These are phyloP conservation scores for Hylaea fasciaria DNA, from an alignment of 2,888 invertebrate species.

Conservation along the genomic window DNA sequence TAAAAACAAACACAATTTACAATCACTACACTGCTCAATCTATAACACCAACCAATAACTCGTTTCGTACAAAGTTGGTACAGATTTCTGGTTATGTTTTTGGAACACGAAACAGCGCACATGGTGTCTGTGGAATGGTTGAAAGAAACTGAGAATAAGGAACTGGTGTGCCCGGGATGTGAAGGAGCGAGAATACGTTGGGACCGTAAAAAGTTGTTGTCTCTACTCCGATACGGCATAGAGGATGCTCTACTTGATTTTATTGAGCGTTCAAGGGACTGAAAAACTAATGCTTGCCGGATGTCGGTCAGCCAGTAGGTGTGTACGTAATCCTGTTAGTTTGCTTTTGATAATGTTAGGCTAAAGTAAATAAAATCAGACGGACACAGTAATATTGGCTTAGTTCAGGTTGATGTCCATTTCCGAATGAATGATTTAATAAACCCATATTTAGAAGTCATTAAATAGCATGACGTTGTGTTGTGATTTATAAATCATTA, in stretches of 20 bases:
- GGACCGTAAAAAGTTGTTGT: constrained; percentile 77
- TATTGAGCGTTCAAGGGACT: constrained; percentile 37
- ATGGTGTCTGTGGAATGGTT: constrained; percentile 65
- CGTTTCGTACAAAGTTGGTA: background rate
- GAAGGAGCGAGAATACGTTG: constrained; percentile 78
- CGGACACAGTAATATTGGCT: background rate
- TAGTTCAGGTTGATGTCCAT: too few species aligned
- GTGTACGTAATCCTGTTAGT: constrained; percentile 2
- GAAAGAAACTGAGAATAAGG: constrained; percentile 68
- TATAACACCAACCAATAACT: background rate
- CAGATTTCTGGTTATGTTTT: constrained; percentile 4
- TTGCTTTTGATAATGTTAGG: constrained; percentile 7
- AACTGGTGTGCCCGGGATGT: constrained; percentile 63
- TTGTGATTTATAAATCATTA: too few species aligned
- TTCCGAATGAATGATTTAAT: too few species aligned
- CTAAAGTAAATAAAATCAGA: too few species aligned
- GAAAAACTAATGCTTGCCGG: constrained; percentile 18
- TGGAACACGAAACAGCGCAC: constrained; percentile 54
- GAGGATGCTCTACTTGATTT: constrained; percentile 69
- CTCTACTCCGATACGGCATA: constrained; percentile 64
- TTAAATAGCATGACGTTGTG: too few species aligned
- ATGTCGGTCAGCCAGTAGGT: background rate
- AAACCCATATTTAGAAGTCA: too few species aligned
- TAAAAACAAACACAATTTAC: constrained; percentile 8
- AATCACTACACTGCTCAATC: constrained; percentile 15